A percentile compares a stretch with the other conserved stretches of the same genome.
phyloP scores from a whole-genome alignment of 2,113 vertebrate species.

The Pseudopipra pipra region DNA sequence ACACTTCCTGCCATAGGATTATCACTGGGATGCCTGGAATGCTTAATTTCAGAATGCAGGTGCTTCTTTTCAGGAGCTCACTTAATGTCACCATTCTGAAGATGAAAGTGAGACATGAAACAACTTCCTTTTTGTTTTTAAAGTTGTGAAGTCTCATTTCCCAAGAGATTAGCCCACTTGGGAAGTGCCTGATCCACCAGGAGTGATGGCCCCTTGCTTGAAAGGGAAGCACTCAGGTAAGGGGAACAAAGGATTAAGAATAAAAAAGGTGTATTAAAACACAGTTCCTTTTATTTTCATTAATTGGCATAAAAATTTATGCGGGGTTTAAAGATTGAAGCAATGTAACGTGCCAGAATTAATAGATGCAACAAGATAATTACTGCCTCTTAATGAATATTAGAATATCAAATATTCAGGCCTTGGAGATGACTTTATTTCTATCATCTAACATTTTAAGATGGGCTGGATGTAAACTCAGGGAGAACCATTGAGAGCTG shows the following conservation, averaged over 20 bases:
- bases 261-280: background rate
- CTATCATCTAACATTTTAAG: background rate
- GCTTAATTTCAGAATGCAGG: conserved; percentile 57
- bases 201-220: background rate
- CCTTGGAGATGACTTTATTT: conserved; percentile 2
- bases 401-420: background rate
- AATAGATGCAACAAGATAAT: conserved; percentile 53
- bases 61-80: conserved; percentile 53
- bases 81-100: conserved; percentile 35
- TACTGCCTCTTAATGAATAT: conserved; percentile 15
- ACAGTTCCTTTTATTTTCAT: conserved; percentile 9
- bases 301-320: conserved; percentile 12
- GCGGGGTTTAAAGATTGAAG: background rate
- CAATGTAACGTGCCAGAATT: conserved; percentile 35
- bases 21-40: background rate
- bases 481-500: background rate
- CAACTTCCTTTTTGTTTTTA: conserved; percentile 3
- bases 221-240: background rate
- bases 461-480: background rate
- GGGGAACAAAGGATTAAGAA: background rate
- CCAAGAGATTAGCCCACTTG: conserved; percentile 17
- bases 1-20: background rate
- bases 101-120: conserved; percentile 63
- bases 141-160: conserved; percentile 28
- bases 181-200: conserved; percentile 7